phyloP scores from a whole-genome alignment of 2,888 invertebrate species.

The Andrena dorsata region DNA sequence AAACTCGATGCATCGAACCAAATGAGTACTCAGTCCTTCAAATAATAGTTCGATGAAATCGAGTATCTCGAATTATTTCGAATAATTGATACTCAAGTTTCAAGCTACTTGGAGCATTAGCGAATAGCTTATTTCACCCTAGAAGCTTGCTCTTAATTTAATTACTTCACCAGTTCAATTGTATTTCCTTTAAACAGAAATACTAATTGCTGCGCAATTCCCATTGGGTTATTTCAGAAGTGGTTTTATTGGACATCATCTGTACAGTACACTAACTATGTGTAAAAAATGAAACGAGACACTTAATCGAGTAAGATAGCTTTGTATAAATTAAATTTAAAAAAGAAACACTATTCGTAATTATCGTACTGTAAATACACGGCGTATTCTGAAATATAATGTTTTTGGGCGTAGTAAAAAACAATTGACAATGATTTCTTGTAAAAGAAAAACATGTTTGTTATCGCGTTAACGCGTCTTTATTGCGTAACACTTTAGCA shows the following conservation, averaged over 20 bases:
- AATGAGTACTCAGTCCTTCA: too few relatives aligned
- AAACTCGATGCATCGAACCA: too few relatives aligned
- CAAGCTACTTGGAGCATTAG: not conserved
- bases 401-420: conserved; percentile 10
- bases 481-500: conserved; percentile 17
- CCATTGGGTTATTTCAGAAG: not conserved
- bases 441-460: conserved; percentile 14
- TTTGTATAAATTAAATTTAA: conserved; percentile 43
- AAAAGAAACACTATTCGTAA: conserved; percentile 4
- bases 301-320: conserved; percentile 11
- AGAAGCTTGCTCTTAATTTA: not conserved
- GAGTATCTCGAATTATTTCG: not conserved
- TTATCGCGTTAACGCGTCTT: conserved; percentile 11
- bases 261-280: not conserved
- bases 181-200: not conserved
- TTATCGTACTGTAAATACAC: conserved; percentile 50
- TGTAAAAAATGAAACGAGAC: not conserved
- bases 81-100: not conserved
- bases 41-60: too few relatives aligned
- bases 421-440: conserved; percentile 37
- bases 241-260: conserved; percentile 5
- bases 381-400: not conserved
- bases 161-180: not conserved
- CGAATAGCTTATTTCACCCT: not conserved
- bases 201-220: not conserved